Base-by-base conservation (phyloP, 2,113 vertebrate genomes). In the Lipotes vexillifer region DNA sequence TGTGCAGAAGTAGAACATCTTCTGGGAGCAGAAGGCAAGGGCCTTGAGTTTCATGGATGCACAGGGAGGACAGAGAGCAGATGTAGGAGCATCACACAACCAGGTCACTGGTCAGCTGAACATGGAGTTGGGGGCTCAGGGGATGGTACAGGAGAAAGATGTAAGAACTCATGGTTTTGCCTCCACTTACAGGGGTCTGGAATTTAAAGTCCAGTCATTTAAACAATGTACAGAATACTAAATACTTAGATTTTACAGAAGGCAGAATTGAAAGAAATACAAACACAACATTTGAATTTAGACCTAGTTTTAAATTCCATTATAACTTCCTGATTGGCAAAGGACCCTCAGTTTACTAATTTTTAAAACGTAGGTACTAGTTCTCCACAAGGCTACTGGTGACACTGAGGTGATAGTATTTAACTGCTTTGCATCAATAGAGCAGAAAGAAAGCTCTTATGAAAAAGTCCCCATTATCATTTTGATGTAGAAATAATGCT, bases 51-150 rank as follows among this genome's bases (percentile, higher is more conserved):
- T 27, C 8, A 1, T 29, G 44, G 23, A 4, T 66, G 23, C 13
- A 3, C 59, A 20, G 8, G 13, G 20, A 38, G 57, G 33, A 49
- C 1, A 17, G 18, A 68, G 23, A 33, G 1, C 6, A 13, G 1
- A 8, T 11, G 1, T 6, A 72, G 14, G 18, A 38, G 7, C 2
- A 11, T 4, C 17, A 0, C 46, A 13, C 1, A 17, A 15, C 10
- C 10, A 6, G 23, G 8, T 8, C 36, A 33, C 14, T 83, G 13
- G 11, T 46, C 44, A 52, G 33, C 10, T 14, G 10, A 59, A 36
- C 0, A 1, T 1, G 8, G n/a, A 57, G 3, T 14, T 41, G 31
- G 18, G 8, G 21, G 6, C 20, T 10, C 1, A 20, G 61, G 1
- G 5, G 8, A 89, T 31, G 0, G 4, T 7, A 31, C 11, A 77